Conservation (phyloP, 2,113 vertebrate species). For the Onychorhynchus coronatus region DNA sequence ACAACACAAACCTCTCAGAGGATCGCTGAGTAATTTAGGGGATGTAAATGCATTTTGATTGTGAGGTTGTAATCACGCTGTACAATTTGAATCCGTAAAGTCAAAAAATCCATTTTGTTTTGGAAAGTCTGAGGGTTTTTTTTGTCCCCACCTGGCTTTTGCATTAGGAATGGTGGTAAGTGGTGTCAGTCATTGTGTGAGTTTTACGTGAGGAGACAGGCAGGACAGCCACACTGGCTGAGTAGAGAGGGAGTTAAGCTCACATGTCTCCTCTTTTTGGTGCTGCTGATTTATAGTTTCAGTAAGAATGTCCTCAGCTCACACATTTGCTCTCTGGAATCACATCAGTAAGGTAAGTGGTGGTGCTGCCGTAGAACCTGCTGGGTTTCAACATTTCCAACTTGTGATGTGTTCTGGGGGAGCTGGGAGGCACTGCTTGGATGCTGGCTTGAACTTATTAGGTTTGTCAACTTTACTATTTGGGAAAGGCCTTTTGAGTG, state of each 20-base stretch:
- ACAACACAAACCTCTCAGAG: neutral
- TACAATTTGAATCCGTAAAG: neutral
- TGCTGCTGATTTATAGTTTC: neutral
- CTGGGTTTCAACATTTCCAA: neutral
- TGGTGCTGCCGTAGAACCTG: neutral
- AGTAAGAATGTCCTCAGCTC: neutral
- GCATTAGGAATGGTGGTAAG: neutral
- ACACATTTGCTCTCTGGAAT: neutral
- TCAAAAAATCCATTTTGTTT: neutral
- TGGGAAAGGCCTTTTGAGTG: neutral
- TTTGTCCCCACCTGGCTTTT: neutral
- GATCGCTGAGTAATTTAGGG: neutral
- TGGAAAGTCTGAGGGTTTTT: neutral
- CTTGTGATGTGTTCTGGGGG: neutral
- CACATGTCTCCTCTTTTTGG: neutral
- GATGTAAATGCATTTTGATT: neutral
- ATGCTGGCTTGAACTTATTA: neutral
- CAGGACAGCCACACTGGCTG: neutral
- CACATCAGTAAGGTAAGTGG: neutral
- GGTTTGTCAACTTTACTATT: neutral
- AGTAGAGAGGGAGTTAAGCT: neutral
- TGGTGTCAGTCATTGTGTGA: neutral
- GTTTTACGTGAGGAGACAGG: accelerated
- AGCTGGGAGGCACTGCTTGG: neutral
- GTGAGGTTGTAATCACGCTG: neutral